phyloP scores from a whole-genome alignment of 2,113 vertebrate genomes.

The Sorex araneus region DNA sequence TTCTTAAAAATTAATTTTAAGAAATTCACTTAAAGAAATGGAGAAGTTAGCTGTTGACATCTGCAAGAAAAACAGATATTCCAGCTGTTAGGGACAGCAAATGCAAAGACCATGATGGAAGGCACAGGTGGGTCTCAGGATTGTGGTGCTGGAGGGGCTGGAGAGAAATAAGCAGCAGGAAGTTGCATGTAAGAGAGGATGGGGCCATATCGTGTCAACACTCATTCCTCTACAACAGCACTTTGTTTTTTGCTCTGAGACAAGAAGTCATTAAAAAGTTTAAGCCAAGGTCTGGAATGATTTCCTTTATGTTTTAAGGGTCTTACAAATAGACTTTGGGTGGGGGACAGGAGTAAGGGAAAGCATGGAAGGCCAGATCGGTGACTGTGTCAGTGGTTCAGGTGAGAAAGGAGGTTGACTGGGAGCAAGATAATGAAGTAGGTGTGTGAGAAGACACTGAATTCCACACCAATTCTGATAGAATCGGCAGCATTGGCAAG shows the following conservation, averaged over 20 bases:
- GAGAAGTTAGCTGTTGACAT: neutral
- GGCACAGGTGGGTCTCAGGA: neutral
- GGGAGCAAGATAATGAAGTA: neutral
- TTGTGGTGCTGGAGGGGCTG: neutral
- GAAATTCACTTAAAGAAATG: too few relatives aligned
- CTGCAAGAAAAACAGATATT: neutral
- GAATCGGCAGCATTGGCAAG: neutral
- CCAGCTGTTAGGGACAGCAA: neutral
- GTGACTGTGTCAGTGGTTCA: neutral
- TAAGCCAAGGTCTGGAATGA: neutral
- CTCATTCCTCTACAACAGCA: neutral
- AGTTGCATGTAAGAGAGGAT: neutral
- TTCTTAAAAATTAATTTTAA: too few relatives aligned
- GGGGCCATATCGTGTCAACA: neutral
- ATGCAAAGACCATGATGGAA: neutral
- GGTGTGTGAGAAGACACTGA: neutral
- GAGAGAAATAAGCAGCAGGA: neutral
- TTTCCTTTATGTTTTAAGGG: neutral
- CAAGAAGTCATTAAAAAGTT: neutral
- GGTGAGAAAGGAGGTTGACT: neutral
- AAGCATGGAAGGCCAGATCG: too few relatives aligned
- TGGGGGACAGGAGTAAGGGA: neutral
- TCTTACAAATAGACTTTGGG: neutral
- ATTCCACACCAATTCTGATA: neutral
- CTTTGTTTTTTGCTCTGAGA: neutral